phyloP scores from a whole-genome alignment of 2,888 invertebrate genomes.

The Oscheius myriophilus region DNA sequence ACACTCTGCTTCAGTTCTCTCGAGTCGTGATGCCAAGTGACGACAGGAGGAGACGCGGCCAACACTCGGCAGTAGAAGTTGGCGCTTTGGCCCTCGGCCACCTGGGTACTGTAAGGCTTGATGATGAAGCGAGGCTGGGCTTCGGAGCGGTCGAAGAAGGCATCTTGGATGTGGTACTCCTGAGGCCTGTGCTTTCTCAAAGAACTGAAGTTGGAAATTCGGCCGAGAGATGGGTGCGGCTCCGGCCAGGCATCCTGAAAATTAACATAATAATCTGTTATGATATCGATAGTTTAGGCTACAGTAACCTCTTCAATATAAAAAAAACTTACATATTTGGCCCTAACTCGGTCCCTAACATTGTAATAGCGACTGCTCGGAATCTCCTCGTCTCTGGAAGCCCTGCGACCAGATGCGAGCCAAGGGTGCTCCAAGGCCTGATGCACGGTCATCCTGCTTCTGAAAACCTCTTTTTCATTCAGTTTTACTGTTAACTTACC shows the following conservation, averaged over 20 bases:
- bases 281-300: not conserved
- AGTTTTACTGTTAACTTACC: constrained; percentile 76
- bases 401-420: constrained; percentile 78
- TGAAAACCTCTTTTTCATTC: constrained; percentile 71
- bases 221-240: constrained; percentile 91
- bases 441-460: constrained; percentile 96
- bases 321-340: constrained; percentile 74
- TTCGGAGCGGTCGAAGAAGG: constrained; percentile 78
- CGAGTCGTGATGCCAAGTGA: constrained; percentile 94
- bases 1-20: constrained; percentile 93
- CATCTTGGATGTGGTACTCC: constrained; percentile 91
- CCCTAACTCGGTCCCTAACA: constrained; percentile 86
- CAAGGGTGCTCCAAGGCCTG: constrained; percentile 94
- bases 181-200: constrained; percentile 92
- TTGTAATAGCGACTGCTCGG: constrained; percentile 85
- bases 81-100: constrained; percentile 89
- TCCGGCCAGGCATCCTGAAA: constrained; percentile 74
- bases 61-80: constrained; percentile 97
- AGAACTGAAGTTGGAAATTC: constrained; percentile 95
- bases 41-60: constrained; percentile 87
- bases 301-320: too few relatives aligned
- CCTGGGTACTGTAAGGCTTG: constrained; percentile 85
- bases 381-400: constrained; percentile 77
- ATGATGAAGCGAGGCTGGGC: constrained; percentile 98
- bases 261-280: too few relatives aligned